A percentile compares a stretch with the other conserved stretches of the same genome.
Conservation (phyloP, 2,888 invertebrate species). For the Tetragonisca angustula region DNA sequence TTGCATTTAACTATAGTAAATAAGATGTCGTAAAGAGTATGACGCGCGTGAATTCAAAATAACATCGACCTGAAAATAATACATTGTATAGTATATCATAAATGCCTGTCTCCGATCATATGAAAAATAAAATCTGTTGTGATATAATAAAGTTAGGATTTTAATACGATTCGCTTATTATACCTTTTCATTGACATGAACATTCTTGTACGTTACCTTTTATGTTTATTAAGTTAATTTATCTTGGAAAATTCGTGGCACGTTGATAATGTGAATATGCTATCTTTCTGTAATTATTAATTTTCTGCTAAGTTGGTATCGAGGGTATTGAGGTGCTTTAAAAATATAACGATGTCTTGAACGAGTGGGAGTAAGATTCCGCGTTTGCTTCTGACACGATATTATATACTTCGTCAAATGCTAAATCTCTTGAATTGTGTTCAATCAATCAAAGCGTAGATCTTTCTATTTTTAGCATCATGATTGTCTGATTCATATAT, state of each 20-base stretch:
- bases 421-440: neutral
- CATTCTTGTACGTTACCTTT: neutral
- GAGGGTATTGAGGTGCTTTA: conserved; percentile 15
- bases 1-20: conserved; percentile 96
- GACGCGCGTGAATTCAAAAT: conserved; percentile 46
- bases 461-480: too few species aligned
- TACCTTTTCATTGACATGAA: neutral
- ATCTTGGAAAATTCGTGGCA: neutral
- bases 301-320: neutral
- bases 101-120: conserved; percentile 59
- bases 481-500: neutral
- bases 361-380: neutral
- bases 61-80: conserved; percentile 67
- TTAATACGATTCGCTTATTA: conserved; percentile 49
- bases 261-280: neutral
- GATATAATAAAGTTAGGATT: conserved; percentile 75
- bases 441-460: conserved; percentile 1
- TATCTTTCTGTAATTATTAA: conserved; percentile 15
- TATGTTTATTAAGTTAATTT: neutral
- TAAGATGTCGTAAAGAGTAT: conserved; percentile 91
- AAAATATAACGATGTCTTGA: conserved; percentile 13
- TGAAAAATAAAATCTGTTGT: conserved; percentile 77
- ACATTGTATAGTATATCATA: conserved; percentile 77
- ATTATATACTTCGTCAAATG: conserved; percentile 17
- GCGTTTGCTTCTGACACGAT: neutral